Percentiles rank a stretch among this genome's conserved stretches.
Conservation (phyloP, 2,113 vertebrate species). For the Salvelinus sp. region DNA sequence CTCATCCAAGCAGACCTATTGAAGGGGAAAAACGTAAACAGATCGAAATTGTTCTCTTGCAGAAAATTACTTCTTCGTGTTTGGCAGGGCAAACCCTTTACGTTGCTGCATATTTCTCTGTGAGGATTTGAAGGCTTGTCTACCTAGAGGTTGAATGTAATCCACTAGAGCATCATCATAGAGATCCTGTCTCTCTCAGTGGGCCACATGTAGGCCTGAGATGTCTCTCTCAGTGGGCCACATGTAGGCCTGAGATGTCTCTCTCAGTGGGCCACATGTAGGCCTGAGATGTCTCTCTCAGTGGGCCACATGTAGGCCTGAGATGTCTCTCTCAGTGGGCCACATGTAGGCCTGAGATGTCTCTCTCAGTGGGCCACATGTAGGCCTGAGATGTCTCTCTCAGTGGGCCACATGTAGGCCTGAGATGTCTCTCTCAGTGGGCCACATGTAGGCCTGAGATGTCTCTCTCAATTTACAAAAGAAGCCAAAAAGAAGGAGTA, state of each 20-base stretch:
- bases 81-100: conserved; percentile 41
- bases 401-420: too few species aligned
- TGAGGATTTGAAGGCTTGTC: conserved; percentile 30
- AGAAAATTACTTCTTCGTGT: conserved; percentile 54
- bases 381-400: too few species aligned
- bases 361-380: too few species aligned
- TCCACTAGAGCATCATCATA: conserved; percentile 31
- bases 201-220: too few species aligned
- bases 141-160: conserved; percentile 33
- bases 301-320: too few species aligned
- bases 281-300: too few species aligned
- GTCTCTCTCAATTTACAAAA: not conserved
- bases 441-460: not conserved
- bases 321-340: too few species aligned
- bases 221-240: too few species aligned
- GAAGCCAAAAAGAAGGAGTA: not conserved
- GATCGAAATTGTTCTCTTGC: conserved; percentile 55
- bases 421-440: not conserved
- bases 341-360: too few species aligned
- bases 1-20: conserved; percentile 43
- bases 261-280: too few species aligned
- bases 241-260: too few species aligned
- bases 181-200: not conserved
- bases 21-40: conserved; percentile 34
- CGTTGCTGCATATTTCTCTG: conserved; percentile 36